Conservation (phyloP, 2,113 vertebrate species). For the Conger conger region DNA sequence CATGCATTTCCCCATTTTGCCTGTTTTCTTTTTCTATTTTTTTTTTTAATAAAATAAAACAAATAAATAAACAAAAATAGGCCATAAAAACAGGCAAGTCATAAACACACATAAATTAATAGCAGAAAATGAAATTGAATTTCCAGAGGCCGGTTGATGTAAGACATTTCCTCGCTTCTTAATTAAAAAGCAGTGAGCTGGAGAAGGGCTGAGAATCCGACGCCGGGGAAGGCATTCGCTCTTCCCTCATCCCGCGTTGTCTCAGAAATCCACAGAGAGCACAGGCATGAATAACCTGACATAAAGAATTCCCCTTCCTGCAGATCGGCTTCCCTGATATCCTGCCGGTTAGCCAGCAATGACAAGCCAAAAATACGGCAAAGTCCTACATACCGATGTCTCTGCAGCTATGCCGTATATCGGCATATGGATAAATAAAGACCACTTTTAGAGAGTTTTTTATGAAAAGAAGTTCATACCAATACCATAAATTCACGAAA, state of each 20-base stretch:
- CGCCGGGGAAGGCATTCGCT: conserved; percentile 13
- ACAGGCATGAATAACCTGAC: conserved; percentile 30
- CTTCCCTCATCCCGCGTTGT: conserved; percentile 32
- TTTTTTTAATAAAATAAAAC: neutral
- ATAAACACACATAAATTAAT: conserved; percentile 44
- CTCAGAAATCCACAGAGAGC: conserved; percentile 30
- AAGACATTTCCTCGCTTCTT: conserved; percentile 34
- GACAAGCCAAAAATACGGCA: neutral
- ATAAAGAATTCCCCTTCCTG: neutral
- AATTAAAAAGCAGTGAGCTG: conserved; percentile 57
- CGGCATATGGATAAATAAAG: neutral
- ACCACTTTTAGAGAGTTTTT: neutral
- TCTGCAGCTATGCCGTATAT: neutral
- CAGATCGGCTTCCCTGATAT: neutral
- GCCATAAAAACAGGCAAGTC: conserved; percentile 28
- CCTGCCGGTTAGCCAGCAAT: neutral
- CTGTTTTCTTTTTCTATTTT: neutral
- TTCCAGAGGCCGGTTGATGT: conserved; percentile 46
- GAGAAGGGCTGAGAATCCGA: conserved; percentile 33
- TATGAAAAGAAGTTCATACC: too few relatives aligned
- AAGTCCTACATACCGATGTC: neutral
- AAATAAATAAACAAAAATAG: conserved; percentile 25
- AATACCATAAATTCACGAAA: too few relatives aligned
- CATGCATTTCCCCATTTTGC: neutral
- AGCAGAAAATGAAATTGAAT: conserved; percentile 42